Percentiles rank a stretch among this genome's conserved stretches.
Conservation (phyloP, 2,888 invertebrate genomes). For the Thyatira batis region DNA sequence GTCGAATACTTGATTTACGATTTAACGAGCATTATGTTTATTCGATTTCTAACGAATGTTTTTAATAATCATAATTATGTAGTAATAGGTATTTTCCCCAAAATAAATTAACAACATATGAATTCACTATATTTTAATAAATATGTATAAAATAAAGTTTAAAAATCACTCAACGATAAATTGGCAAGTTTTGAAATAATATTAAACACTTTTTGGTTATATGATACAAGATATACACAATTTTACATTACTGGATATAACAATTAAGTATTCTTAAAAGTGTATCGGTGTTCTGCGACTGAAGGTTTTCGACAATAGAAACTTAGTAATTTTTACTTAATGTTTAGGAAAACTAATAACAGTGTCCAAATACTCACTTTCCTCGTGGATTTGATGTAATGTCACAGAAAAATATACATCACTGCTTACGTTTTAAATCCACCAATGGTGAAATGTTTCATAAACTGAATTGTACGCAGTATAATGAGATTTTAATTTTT, state of each 20-base stretch:
- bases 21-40: neutral
- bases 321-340: too few species aligned
- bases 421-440: too few species aligned
- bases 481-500: too few species aligned
- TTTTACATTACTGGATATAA: neutral
- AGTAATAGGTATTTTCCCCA: neutral
- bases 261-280: neutral
- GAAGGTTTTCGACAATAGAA: too few species aligned
- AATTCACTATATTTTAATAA: neutral
- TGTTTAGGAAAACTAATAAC: too few species aligned
- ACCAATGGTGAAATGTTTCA: too few species aligned
- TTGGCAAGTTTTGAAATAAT: neutral
- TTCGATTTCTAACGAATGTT: neutral
- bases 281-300: neutral
- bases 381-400: too few species aligned
- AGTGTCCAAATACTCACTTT: too few species aligned
- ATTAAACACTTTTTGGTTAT: neutral
- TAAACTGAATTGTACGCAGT: too few species aligned
- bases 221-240: neutral
- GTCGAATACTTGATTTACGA: neutral
- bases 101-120: neutral
- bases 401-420: too few species aligned
- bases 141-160: neutral
- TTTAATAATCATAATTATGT: neutral
- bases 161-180: neutral